These are phyloP conservation scores for Drosophila ironensis DNA, from an alignment of 1,140 invertebrate genomes.

Conservation along the genomic window DNA sequence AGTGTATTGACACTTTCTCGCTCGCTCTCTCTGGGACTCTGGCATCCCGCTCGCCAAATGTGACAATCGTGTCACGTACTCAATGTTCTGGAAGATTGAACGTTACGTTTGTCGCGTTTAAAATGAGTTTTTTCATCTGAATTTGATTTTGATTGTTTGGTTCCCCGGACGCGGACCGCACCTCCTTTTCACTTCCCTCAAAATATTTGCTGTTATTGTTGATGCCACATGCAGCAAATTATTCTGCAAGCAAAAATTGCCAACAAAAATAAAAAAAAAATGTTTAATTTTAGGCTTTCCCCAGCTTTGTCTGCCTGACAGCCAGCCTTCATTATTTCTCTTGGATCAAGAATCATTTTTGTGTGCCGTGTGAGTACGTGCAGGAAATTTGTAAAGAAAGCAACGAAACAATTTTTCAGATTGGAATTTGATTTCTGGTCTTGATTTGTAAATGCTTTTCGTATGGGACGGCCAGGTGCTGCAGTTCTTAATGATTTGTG, in stretches of 20 bases:
- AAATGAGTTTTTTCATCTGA: slow-evolving; percentile 77
- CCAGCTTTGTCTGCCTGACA: slow-evolving; percentile 27
- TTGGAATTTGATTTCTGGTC: slow-evolving; percentile 31
- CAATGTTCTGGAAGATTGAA: slow-evolving; percentile 81
- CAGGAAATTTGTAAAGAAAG: slow-evolving; percentile 58
- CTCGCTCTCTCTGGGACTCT: neutral
- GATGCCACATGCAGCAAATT: slow-evolving; percentile 66
- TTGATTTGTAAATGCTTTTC: slow-evolving; percentile 31
- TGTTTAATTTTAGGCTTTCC: slow-evolving; percentile 75
- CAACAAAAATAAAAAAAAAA: slow-evolving; percentile 66
- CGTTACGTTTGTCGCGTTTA: slow-evolving; percentile 81
- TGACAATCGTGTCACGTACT: slow-evolving; percentile 80
- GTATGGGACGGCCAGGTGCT: slow-evolving; percentile 25
- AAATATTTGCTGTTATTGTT: slow-evolving; percentile 29
- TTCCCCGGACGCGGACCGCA: slow-evolving; percentile 45
- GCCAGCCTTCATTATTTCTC: slow-evolving; percentile 52
- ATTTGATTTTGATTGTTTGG: slow-evolving; percentile 81
- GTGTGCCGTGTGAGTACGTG: slow-evolving; percentile 45
- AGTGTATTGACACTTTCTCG: neutral
- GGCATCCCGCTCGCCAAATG: slow-evolving; percentile 51
- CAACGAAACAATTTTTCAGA: slow-evolving; percentile 36
- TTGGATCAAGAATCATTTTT: slow-evolving; percentile 42
- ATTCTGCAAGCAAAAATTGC: slow-evolving; percentile 45
- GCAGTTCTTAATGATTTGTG: slow-evolving; percentile 42
- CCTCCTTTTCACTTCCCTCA: neutral